Evolutionary conservation across 92 coral and sea anemone genomes (phyloP), one percentile per base, ranked within the genome.

Genomic region (Epizoanthus fatuus): DNA sequence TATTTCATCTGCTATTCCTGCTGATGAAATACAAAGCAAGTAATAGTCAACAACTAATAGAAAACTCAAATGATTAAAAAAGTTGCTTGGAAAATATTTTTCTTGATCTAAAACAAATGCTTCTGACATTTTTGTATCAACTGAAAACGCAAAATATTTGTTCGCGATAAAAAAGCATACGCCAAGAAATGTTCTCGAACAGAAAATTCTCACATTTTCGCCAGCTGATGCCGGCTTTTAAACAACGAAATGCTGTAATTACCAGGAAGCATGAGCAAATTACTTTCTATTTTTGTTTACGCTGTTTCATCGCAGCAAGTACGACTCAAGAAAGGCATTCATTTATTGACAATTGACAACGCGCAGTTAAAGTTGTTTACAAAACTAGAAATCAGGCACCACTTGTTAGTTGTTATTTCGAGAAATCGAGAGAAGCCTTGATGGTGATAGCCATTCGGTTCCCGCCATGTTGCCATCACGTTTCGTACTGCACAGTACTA

Each of bases 271-370:
- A 47, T 64, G 69, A 64, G 15, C 17, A 64, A 25, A 64, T 64
- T 64, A n/a, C 69, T 14, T 65, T 65, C 47, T 65, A 65, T 65
- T 65, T 25, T 65, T 65, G 16, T 13, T 65, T 65, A 47, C 9
- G 20, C 25, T 32, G 6, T 37, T 65, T 65, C 8, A 15, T 37
- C 44, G n/a, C 37, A 16, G 71, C 70, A 65, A 42, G 37, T 65
- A 47, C 52, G 12, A 14, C 71, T 32, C 71, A 20, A 65, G 13
- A 22, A 62, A 7, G 38, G 20, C 29, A 15, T 62, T 65, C 47
- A 32, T 65, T 65, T 4, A 65, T 65, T 22, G 5, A 65, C 47
- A 37, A 44, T 3, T 16, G 44, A 65, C 25, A 65, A 65, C 2
- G 37, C 13, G 20, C 12, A 35, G n/a, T 7, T 10, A 22, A 63